These are phyloP conservation scores for Vulpes ferrilata DNA, from an alignment of 2,113 vertebrate species.

Conservation along the genomic window DNA sequence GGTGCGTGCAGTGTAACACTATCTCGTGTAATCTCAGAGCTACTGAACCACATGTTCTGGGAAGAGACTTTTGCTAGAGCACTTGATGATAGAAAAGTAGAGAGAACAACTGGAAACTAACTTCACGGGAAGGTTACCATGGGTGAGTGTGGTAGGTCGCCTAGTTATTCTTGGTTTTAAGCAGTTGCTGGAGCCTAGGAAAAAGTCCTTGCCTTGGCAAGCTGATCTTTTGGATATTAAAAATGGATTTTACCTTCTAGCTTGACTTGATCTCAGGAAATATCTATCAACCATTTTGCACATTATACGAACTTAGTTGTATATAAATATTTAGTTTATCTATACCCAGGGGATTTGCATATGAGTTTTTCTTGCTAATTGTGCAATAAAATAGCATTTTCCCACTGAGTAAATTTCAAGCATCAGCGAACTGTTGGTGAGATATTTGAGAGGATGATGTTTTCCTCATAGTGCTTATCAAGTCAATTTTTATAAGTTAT, in stretches of 20 bases:
- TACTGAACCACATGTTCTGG: background rate
- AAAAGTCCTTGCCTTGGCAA: background rate
- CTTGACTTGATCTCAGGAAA: background rate
- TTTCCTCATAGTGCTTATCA: background rate
- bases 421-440: background rate
- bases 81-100: background rate
- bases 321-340: background rate
- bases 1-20: background rate
- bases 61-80: background rate
- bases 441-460: background rate
- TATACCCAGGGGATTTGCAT: background rate
- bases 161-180: background rate
- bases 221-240: background rate
- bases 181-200: background rate
- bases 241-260: background rate
- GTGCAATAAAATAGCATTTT: background rate
- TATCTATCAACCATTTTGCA: background rate
- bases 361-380: background rate
- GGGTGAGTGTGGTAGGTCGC: background rate
- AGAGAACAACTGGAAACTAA: background rate
- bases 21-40: background rate
- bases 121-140: background rate
- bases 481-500: background rate
- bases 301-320: background rate
- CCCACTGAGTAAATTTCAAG: background rate